These are phyloP conservation scores for Podilymbus podiceps DNA, from an alignment of 2,113 vertebrate genomes.

Conservation along the genomic window DNA sequence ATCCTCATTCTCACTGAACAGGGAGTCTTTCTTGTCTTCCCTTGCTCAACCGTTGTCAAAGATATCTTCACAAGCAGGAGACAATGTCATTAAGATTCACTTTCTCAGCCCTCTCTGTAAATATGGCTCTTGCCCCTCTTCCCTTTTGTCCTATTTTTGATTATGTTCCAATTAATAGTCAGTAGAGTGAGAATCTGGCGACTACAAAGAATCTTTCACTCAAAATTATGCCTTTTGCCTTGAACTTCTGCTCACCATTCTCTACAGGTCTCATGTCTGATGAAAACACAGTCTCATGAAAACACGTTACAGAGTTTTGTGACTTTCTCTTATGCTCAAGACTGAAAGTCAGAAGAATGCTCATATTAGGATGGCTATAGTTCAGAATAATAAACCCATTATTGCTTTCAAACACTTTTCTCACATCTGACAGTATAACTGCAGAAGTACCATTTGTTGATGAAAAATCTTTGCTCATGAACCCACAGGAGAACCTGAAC, in stretches of 20 bases:
- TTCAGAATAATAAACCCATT: background rate
- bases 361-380: background rate
- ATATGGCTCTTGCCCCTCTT: background rate
- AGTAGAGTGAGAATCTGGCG: background rate
- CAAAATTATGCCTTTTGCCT: background rate
- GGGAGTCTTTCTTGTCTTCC: background rate
- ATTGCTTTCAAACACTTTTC: background rate
- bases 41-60: background rate
- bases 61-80: background rate
- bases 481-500: constrained; percentile 84
- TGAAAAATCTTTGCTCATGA: background rate
- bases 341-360: background rate
- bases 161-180: background rate
- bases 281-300: background rate
- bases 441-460: background rate
- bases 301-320: background rate
- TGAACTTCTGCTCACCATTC: background rate
- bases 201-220: background rate
- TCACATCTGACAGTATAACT: background rate
- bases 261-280: background rate
- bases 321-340: background rate
- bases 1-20: background rate
- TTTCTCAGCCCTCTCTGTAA: background rate
- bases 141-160: background rate
- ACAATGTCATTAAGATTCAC: background rate